Percentiles rank a stretch among this genome's conserved stretches.
Evolutionary conservation across 2,888 invertebrate species (phyloP).

Genomic region (Neelides folsomi): DNA sequence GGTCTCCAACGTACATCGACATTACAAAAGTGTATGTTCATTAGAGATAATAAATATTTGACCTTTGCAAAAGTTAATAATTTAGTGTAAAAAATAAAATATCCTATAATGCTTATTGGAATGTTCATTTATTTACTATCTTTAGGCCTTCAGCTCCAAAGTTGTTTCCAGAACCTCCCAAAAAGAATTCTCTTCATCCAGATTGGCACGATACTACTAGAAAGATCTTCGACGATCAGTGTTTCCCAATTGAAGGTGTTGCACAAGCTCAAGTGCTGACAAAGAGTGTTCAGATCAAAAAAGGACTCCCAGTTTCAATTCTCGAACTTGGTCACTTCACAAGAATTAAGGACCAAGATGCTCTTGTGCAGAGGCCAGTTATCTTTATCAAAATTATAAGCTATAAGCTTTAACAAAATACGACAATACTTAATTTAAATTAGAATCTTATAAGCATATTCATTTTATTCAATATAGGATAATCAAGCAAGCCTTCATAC

Average conservation of each 20-base stretch:
- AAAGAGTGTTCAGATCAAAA: slow-evolving; percentile 35
- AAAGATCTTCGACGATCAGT: slow-evolving; percentile 19
- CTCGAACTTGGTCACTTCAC: slow-evolving; percentile 17
- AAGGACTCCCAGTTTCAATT: slow-evolving; percentile 35
- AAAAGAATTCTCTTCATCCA: slow-evolving; percentile 20
- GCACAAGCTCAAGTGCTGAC: slow-evolving; percentile 38
- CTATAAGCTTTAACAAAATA: no score
- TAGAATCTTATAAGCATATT: no score
- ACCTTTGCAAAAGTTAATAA: no score
- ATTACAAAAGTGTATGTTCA: slow-evolving; percentile 18
- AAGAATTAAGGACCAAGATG: slow-evolving; percentile 27
- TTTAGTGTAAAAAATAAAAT: no score
- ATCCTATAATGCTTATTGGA: no score
- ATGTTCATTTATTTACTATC: background rate
- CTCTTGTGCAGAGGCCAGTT: slow-evolving; percentile 23
- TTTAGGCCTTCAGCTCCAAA: slow-evolving; percentile 14
- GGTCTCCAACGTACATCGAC: slow-evolving; percentile 11
- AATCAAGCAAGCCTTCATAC: slow-evolving; percentile 38
- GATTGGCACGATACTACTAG: slow-evolving; percentile 34
- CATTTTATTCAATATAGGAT: no score
- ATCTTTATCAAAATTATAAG: no score
- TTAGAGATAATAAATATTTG: background rate
- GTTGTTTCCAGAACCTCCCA: slow-evolving; percentile 21
- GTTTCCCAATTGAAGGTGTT: slow-evolving; percentile 35
- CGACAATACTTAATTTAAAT: background rate